These are phyloP conservation scores for Melanotaenia maccullochi DNA, from an alignment of 2,797 vertebrate species.

Conservation along the genomic window DNA sequence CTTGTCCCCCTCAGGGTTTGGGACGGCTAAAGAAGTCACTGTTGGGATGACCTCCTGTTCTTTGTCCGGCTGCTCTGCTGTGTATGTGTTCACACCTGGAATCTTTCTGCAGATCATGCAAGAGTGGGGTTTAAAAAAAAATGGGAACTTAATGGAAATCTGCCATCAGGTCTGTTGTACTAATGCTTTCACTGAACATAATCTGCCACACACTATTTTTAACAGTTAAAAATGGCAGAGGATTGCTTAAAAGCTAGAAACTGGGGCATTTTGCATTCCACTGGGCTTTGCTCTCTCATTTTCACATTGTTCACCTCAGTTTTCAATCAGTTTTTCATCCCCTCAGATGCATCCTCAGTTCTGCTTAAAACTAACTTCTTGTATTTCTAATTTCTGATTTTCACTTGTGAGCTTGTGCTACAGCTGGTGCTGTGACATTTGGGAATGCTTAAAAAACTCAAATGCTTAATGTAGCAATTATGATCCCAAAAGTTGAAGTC, in stretches of 20 bases:
- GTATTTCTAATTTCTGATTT: constrained; percentile 73
- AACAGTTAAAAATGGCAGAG: constrained; percentile 63
- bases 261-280: constrained; percentile 70
- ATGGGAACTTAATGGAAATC: constrained; percentile 58
- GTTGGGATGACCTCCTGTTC: constrained; percentile 81
- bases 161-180: constrained; percentile 64
- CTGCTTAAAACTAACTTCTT: constrained; percentile 73
- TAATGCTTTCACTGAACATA: constrained; percentile 73
- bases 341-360: constrained; percentile 72
- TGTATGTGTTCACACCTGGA: constrained; percentile 76
- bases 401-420: constrained; percentile 51
- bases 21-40: constrained; percentile 76
- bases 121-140: not conserved
- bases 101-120: constrained; percentile 72
- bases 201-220: constrained; percentile 74
- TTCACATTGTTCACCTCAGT: constrained; percentile 79
- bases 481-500: constrained; percentile 48
- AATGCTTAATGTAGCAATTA: constrained; percentile 62
- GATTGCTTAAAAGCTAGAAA: constrained; percentile 70
- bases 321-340: constrained; percentile 81
- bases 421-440: constrained; percentile 67
- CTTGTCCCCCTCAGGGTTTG: constrained; percentile 71
- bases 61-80: constrained; percentile 78
- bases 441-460: constrained; percentile 45
- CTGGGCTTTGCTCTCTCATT: constrained; percentile 72